These are phyloP conservation scores for Anoplopoma fimbria DNA, from an alignment of 2,113 vertebrate species.

Conservation along the genomic window DNA sequence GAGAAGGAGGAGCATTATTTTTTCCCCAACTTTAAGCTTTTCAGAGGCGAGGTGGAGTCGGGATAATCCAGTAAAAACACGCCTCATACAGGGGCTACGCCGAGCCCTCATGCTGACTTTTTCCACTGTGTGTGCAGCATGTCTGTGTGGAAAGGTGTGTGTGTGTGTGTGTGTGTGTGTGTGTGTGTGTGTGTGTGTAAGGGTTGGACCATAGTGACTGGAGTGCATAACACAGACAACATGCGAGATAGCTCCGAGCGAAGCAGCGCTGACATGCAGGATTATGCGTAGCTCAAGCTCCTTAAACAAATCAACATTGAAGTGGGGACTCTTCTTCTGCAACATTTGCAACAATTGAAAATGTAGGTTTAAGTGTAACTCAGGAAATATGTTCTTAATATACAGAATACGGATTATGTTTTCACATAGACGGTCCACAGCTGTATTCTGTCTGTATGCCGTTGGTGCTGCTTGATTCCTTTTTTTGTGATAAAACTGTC, in stretches of 20 bases:
- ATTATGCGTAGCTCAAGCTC: constrained; percentile 57
- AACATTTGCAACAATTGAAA: background rate
- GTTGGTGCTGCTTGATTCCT: background rate
- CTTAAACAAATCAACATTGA: constrained; percentile 36
- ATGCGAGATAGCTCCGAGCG: constrained; percentile 40
- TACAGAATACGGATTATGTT: background rate
- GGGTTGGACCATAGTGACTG: constrained; percentile 51
- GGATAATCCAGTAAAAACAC: constrained; percentile 69
- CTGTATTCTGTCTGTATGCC: background rate
- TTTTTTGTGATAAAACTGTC: background rate
- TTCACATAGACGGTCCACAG: background rate
- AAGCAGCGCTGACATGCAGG: constrained; percentile 59
- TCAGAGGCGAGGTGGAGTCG: constrained; percentile 53
- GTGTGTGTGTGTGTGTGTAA: constrained; percentile 4
- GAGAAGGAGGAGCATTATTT: constrained; percentile 44
- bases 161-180: constrained; percentile 26
- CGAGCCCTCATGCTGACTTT: constrained; percentile 55
- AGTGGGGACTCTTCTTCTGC: background rate
- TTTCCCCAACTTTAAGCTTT: constrained; percentile 49
- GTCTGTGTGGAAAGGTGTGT: constrained; percentile 30
- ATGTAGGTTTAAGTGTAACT: background rate
- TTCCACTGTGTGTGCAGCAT: constrained; percentile 9
- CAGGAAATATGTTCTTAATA: background rate
- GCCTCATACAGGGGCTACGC: constrained; percentile 29
- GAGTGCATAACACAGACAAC: constrained; percentile 42